Conservation (phyloP, 2,888 invertebrate species). For the Tipula unca region DNA sequence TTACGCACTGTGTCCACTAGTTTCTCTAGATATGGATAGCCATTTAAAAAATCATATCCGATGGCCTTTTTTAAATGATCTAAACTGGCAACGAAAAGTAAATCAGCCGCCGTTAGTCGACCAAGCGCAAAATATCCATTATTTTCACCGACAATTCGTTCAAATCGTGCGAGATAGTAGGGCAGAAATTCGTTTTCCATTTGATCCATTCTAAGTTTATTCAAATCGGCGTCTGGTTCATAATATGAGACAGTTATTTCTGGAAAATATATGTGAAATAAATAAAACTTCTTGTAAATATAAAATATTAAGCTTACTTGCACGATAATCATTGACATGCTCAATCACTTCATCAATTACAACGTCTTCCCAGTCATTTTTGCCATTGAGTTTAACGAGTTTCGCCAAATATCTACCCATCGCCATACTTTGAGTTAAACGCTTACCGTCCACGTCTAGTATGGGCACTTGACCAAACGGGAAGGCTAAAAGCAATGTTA, state of each 20-base stretch:
- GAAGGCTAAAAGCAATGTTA: too few species aligned
- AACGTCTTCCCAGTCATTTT: slow-evolving; percentile 44
- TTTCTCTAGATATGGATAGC: not conserved
- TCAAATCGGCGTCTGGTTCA: slow-evolving; percentile 21
- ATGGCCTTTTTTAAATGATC: not conserved
- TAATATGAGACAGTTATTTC: slow-evolving; percentile 19
- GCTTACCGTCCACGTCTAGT: slow-evolving; percentile 44
- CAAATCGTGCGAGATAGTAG: slow-evolving; percentile 21
- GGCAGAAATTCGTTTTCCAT: not conserved
- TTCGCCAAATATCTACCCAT: slow-evolving; percentile 47
- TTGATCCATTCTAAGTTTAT: slow-evolving; percentile 8
- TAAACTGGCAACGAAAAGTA: not conserved
- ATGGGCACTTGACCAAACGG: slow-evolving; percentile 24
- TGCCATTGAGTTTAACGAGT: slow-evolving; percentile 43
- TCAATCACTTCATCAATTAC: slow-evolving; percentile 47
- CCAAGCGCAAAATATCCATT: not conserved
- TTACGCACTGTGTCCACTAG: not conserved
- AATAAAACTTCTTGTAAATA: too few species aligned
- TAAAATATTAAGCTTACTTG: slow-evolving; percentile 36
- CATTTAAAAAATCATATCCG: not conserved
- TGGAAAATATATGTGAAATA: not conserved
- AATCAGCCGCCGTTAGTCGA: too few species aligned
- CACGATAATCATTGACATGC: slow-evolving; percentile 46
- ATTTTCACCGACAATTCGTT: not conserved
- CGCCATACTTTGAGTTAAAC: slow-evolving; percentile 43